Evolutionary conservation across 2,888 invertebrate species (phyloP).

Genomic region (Linyphia triangularis): DNA sequence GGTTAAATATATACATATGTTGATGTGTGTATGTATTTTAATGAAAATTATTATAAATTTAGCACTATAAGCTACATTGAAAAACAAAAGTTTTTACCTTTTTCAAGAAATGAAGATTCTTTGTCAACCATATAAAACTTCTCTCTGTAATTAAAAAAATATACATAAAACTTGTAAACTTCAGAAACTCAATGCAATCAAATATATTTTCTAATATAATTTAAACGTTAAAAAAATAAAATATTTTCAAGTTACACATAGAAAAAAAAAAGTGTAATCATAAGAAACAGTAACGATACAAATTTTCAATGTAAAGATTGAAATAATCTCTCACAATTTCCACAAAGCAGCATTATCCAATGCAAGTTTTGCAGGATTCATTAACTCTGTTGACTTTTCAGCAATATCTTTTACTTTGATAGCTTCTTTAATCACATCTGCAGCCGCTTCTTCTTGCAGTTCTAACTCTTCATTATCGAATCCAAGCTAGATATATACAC

Average conservation of each 20-base stretch:
- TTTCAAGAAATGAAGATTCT: not conserved
- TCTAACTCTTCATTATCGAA: constrained; percentile 76
- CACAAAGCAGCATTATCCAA: constrained; percentile 52
- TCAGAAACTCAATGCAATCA: no score
- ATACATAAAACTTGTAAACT: no score
- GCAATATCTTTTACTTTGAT: constrained; percentile 74
- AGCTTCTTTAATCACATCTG: constrained; percentile 76
- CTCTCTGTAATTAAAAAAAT: not conserved
- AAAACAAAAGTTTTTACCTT: constrained; percentile 20
- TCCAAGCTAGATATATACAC: constrained; percentile 35
- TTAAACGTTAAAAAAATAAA: no score
- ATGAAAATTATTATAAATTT: no score
- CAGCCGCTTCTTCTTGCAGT: constrained; percentile 75
- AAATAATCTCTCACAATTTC: not conserved
- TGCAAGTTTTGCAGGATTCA: constrained; percentile 76
- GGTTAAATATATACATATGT: no score
- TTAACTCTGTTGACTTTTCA: constrained; percentile 75
- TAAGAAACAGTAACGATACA: not conserved
- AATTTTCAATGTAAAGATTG: not conserved
- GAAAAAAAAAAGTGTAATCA: no score
- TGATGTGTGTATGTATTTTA: no score
- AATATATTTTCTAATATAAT: no score
- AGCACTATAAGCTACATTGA: no score
- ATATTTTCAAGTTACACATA: no score
- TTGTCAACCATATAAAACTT: constrained; percentile 16